phyloP scores from a whole-genome alignment of 2,888 invertebrate genomes.

The Caenorhabditis zanzibari region DNA sequence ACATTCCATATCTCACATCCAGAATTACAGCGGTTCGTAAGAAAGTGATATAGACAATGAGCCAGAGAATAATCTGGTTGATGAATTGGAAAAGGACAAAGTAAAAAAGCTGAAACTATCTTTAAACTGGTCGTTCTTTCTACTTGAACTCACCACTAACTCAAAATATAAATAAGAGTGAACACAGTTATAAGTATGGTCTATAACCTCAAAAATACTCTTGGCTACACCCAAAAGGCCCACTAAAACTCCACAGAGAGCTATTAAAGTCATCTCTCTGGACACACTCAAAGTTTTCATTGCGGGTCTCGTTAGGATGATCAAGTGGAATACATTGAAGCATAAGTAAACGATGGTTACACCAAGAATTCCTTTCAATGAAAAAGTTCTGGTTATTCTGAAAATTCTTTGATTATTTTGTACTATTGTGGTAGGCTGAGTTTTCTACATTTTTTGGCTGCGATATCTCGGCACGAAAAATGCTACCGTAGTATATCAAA shows the following conservation, averaged over 20 bases:
- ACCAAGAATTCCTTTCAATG: conserved; percentile 11
- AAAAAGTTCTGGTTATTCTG: conserved; percentile 14
- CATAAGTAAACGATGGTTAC: conserved; percentile 8
- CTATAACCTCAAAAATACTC: conserved; percentile 31
- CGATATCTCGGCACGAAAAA: no score
- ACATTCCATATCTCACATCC: conserved; percentile 47
- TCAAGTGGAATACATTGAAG: conserved; percentile 50
- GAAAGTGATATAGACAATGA: conserved; percentile 51
- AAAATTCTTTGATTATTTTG: not conserved
- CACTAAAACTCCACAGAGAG: conserved; percentile 38
- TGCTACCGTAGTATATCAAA: no score
- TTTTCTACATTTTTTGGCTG: no score
- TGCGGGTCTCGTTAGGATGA: conserved; percentile 35
- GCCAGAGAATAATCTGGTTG: conserved; percentile 42
- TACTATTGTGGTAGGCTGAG: not conserved
- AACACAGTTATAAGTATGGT: not conserved
- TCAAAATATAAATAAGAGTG: conserved; percentile 33
- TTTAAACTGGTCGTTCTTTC: not conserved
- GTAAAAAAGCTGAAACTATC: conserved; percentile 12
- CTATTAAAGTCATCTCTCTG: conserved; percentile 55
- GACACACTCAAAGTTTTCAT: conserved; percentile 50
- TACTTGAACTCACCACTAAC: conserved; percentile 10
- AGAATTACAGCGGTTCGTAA: conserved; percentile 27
- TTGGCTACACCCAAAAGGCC: conserved; percentile 22
- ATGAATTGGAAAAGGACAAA: conserved; percentile 25